Percentiles rank a stretch among this genome's conserved stretches.
Evolutionary conservation across 2,888 invertebrate species (phyloP).

Genomic region (Synanthedon myopaeformis): DNA sequence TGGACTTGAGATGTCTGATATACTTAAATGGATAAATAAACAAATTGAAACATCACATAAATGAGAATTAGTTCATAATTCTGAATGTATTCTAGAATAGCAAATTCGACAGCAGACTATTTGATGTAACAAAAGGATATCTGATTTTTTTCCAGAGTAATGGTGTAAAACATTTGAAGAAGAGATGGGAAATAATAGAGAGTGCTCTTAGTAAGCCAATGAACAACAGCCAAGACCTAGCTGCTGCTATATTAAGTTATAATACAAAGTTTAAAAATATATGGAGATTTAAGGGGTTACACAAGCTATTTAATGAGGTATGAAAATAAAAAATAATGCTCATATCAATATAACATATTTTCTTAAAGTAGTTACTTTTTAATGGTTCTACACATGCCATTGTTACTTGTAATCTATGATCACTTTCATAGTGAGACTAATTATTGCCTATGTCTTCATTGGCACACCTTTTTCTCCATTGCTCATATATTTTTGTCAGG

Average conservation of each 20-base stretch:
- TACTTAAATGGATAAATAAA: too few species aligned
- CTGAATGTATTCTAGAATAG: background rate
- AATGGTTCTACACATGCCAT: too few species aligned
- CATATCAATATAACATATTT: too few species aligned
- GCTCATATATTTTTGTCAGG: too few species aligned
- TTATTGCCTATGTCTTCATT: too few species aligned
- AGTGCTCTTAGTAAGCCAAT: slow-evolving; percentile 75
- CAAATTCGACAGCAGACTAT: too few species aligned
- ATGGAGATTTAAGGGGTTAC: slow-evolving; percentile 78
- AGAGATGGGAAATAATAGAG: slow-evolving; percentile 81
- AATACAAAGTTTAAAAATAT: slow-evolving; percentile 75
- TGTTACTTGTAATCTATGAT: too few species aligned
- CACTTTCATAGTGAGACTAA: too few species aligned
- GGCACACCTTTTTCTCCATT: too few species aligned
- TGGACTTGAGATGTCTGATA: too few species aligned
- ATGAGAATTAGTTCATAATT: background rate
- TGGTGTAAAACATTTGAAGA: slow-evolving; percentile 68
- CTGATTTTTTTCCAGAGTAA: slow-evolving; percentile 34
- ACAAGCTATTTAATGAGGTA: slow-evolving; percentile 78
- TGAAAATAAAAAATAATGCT: background rate
- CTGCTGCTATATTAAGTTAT: slow-evolving; percentile 78
- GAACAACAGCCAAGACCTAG: slow-evolving; percentile 73
- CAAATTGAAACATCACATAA: too few species aligned
- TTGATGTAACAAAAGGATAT: background rate
- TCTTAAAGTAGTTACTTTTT: too few species aligned